phyloP scores from a whole-genome alignment of 2,797 vertebrate genomes.

The Bucorvus abyssinicus region DNA sequence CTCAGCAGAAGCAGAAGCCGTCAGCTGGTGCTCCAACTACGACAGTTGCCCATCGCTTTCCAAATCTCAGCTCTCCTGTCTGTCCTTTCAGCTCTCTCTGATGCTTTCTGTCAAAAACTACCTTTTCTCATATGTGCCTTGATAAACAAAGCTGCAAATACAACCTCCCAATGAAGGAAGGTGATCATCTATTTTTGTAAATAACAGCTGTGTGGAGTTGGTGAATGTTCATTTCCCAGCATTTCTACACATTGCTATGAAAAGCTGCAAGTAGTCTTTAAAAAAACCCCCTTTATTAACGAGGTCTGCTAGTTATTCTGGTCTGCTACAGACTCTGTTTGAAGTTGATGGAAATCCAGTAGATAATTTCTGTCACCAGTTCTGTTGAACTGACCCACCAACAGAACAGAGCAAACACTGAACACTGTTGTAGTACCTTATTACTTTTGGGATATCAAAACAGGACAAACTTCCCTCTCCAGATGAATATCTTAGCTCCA shows the following conservation, averaged over 20 bases:
- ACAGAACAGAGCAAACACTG: not conserved
- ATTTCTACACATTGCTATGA: not conserved
- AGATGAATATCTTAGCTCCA: not conserved
- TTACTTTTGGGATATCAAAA: not conserved
- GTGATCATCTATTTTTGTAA: conserved; percentile 46
- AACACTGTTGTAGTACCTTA: not conserved
- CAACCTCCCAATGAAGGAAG: not conserved
- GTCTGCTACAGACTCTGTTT: not conserved
- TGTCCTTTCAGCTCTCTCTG: not conserved
- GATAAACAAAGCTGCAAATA: conserved; percentile 31
- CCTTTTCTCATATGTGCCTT: not conserved
- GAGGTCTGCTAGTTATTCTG: not conserved
- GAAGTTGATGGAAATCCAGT: not conserved
- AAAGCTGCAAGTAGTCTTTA: not conserved
- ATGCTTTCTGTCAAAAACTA: not conserved
- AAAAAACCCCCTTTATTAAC: not conserved
- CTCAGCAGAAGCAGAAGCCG: not conserved
- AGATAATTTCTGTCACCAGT: not conserved
- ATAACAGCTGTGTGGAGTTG: conserved; percentile 39
- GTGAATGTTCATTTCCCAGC: conserved; percentile 21
- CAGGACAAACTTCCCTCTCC: not conserved
- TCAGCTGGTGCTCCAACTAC: not conserved
- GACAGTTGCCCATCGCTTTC: not conserved
- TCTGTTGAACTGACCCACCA: not conserved
- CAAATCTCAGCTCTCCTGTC: not conserved